Evolutionary conservation across 2,888 invertebrate species (phyloP).

Genomic region (Caenorhabditis sinica): DNA sequence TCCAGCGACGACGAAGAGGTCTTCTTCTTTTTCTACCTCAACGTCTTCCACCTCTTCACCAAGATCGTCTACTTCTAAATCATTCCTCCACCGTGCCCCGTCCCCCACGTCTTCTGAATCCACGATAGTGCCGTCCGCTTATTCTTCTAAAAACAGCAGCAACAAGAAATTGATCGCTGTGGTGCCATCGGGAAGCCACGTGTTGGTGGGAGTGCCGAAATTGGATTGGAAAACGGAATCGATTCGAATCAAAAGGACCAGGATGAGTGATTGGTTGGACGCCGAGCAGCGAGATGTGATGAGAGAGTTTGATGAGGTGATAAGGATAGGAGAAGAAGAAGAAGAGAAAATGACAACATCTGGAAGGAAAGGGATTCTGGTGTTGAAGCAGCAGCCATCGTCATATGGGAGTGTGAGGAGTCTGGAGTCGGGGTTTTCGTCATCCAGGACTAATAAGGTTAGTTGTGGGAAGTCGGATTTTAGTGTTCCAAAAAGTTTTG

Average conservation of each 20-base stretch:
- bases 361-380: slow-evolving; percentile 30
- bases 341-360: slow-evolving; percentile 25
- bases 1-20: slow-evolving; percentile 31
- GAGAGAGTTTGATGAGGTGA: slow-evolving; percentile 56
- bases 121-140: not conserved
- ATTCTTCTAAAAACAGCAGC: not conserved
- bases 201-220: slow-evolving; percentile 54
- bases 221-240: slow-evolving; percentile 58
- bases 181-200: slow-evolving; percentile 51
- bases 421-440: slow-evolving; percentile 12
- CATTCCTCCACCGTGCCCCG: too few relatives aligned
- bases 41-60: slow-evolving; percentile 12
- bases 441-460: slow-evolving; percentile 16
- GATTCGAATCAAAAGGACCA: slow-evolving; percentile 53
- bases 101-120: slow-evolving; percentile 13
- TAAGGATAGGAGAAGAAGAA: slow-evolving; percentile 49
- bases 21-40: slow-evolving; percentile 22
- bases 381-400: not conserved
- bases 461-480: not conserved
- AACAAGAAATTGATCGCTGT: slow-evolving; percentile 46
- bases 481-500: too few relatives aligned
- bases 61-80: not conserved
- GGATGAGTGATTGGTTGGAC: slow-evolving; percentile 56
- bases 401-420: slow-evolving; percentile 27
- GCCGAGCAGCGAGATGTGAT: slow-evolving; percentile 65